Base-by-base conservation (phyloP, 2,888 invertebrate genomes). In the Spodoptera exigua region DNA sequence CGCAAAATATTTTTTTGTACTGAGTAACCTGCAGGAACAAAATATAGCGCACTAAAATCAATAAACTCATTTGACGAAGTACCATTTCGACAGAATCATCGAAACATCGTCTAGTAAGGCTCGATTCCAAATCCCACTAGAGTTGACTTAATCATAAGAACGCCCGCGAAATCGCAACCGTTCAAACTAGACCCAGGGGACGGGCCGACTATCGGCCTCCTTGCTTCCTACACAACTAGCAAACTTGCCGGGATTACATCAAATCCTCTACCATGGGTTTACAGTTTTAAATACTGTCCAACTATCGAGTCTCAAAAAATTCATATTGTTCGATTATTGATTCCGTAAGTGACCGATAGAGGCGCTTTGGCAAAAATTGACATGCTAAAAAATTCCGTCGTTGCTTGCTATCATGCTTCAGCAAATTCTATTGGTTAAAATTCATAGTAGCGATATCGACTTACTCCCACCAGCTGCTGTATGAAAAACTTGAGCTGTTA, bases 101-200 rank as follows among this genome's bases (percentile, higher is more conserved):
- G 71, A 62, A 59, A 67, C 64, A 60, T 44, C 59, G 61, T 61
- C 68, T 66, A 70, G 68, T 59, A 63, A 70, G 82, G 72, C 82
- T 85, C 84, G 82, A 82, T 81, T 82, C 71, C 73, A 76, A 89
- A 80, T 92, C 93, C 92, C 93, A 78, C 82, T 70, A 89, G 93
- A 89, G 82, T 88, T 85, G 90, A 88, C 90, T 93, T 92, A 93
- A 94, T 93, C 92, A 93, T 93, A 93, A 92, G 90, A 92, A 88
- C 89, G 91, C 83, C 86, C 88, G 90, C 89, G 90, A 90, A 91
- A 92, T 90, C 91, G 92, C 88, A 91, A 82, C 86, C 81, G 83
- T 82, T 85, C 80, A 89, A 93, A 94, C 92, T 91, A 93, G 92
- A 63, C 92, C 89, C 92, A 27, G 36, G 92, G 89, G 92, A 87